Base-by-base conservation (phyloP, 2,113 vertebrate genomes). In the Phylloscopus whistleri region DNA sequence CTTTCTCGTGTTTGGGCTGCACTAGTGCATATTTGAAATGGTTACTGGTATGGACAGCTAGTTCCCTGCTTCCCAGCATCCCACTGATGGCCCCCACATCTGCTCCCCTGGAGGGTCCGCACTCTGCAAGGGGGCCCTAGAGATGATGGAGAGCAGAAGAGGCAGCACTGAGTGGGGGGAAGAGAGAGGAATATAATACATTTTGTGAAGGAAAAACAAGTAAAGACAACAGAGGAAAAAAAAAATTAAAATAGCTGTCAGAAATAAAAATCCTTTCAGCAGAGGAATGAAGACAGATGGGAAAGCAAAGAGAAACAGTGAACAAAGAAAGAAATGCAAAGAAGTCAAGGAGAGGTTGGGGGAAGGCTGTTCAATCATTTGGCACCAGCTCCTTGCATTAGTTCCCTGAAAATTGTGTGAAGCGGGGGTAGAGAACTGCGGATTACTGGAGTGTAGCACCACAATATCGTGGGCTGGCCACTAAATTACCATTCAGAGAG, bases 391-490 rank as follows among this genome's bases (percentile, higher is more conserved):
- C 13, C 37, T 84, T 90, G 76, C 88, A 72, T 96, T 88, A 95
- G 73, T 92, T 95, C 73, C 76, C 88, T 75, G 85, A 90, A 88
- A 84, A 92, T 3, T 84, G 79, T 95, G 80, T 69, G n/a, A 92
- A 93, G 90, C 68, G 73, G 90, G 66, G 96, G 90, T 68, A 87
- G 93, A 87, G 60, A 84, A 82, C 60, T 84, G 92, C 0, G 0
- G 88, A 64, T 96, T 89, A 75, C 76, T 94, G 92, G 78, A 94
- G 93, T 74, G 67, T 70, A 92, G 95, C 96, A 93, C 95, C 95
- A 95, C 85, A 96, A 87, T 84, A 94, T 37, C n/a, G 92, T 94
- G 93, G 87, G 92, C 66, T 96, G 96, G 83, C 90, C 94, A 95
- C 76, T 94, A 68, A 96, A 96, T 96, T 94, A 92, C 88, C 88